A percentile compares a stretch with the other conserved stretches of the same genome.
These are phyloP conservation scores for Tipula unca DNA, from an alignment of 2,888 invertebrate genomes.

Conservation along the genomic window DNA sequence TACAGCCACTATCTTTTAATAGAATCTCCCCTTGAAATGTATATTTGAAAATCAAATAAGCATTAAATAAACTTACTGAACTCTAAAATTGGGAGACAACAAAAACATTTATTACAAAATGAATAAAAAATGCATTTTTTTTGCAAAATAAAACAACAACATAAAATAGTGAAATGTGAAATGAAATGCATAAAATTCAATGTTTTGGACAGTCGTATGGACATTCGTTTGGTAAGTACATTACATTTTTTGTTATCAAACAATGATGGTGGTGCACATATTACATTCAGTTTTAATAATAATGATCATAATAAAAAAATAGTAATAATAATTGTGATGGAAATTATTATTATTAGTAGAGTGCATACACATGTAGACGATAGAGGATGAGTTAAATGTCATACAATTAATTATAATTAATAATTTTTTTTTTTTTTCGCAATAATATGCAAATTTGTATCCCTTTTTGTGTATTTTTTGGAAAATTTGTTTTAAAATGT, in stretches of 20 bases:
- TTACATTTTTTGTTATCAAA: slow-evolving; percentile 9
- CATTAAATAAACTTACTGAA: background rate
- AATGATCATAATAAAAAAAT: background rate
- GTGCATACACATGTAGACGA: background rate
- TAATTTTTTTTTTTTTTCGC: background rate
- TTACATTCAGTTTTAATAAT: background rate
- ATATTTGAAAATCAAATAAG: background rate
- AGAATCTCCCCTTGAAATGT: background rate
- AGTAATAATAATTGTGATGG: background rate
- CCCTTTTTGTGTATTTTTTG: background rate
- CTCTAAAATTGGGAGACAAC: background rate
- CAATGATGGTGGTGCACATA: background rate
- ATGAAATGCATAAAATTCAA: slow-evolving; percentile 8
- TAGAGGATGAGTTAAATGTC: background rate
- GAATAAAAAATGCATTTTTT: background rate
- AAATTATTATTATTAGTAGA: background rate
- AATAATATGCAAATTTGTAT: background rate
- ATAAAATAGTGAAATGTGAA: background rate
- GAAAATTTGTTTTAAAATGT: background rate
- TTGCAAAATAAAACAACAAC: background rate
- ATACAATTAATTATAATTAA: slow-evolving; percentile 14
- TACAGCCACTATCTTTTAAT: background rate
- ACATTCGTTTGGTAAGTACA: background rate
- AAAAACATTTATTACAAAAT: background rate
- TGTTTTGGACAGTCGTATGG: background rate